phyloP scores from a whole-genome alignment of 2,797 vertebrate species.

The Knipowitschia caucasica region DNA sequence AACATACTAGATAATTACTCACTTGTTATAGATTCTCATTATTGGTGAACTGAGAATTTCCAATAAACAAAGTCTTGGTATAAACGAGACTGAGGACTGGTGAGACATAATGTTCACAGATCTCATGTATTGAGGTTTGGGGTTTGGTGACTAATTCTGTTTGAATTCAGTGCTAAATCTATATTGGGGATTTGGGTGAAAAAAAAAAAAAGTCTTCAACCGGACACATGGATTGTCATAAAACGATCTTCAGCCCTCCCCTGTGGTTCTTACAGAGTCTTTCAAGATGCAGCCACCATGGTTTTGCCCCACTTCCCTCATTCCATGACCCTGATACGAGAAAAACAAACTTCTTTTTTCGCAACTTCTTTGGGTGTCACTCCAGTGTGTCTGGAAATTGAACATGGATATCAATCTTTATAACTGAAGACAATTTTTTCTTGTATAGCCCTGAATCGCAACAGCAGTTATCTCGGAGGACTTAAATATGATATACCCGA shows the following conservation, averaged over 20 bases:
- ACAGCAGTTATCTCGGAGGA: too few relatives aligned
- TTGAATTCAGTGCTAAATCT: neutral
- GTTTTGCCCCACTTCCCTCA: slow-evolving; percentile 65
- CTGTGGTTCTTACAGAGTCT: slow-evolving; percentile 37
- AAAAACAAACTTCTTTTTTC: slow-evolving; percentile 18
- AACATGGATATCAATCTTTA: slow-evolving; percentile 23
- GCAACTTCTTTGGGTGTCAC: slow-evolving; percentile 21
- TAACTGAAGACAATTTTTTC: too few relatives aligned
- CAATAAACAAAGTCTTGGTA: too few relatives aligned
- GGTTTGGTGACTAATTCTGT: neutral
- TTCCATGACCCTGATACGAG: slow-evolving; percentile 62
- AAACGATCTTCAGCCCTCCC: slow-evolving; percentile 31
- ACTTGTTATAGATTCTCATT: too few relatives aligned
- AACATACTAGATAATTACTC: too few relatives aligned
- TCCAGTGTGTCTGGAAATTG: slow-evolving; percentile 12
- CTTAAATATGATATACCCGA: too few relatives aligned
- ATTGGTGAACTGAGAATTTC: too few relatives aligned
- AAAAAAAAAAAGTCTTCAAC: slow-evolving; percentile 12
- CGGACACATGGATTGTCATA: slow-evolving; percentile 42
- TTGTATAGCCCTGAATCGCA: too few relatives aligned
- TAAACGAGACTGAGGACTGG: too few relatives aligned
- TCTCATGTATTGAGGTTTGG: neutral
- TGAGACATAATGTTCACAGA: too few relatives aligned
- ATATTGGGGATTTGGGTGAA: slow-evolving; percentile 1
- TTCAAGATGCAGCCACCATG: slow-evolving; percentile 56